A percentile compares a stretch with the other conserved stretches of the same genome.
phyloP scores from a whole-genome alignment of 2,888 invertebrate genomes.

The Capitulum mitella region DNA sequence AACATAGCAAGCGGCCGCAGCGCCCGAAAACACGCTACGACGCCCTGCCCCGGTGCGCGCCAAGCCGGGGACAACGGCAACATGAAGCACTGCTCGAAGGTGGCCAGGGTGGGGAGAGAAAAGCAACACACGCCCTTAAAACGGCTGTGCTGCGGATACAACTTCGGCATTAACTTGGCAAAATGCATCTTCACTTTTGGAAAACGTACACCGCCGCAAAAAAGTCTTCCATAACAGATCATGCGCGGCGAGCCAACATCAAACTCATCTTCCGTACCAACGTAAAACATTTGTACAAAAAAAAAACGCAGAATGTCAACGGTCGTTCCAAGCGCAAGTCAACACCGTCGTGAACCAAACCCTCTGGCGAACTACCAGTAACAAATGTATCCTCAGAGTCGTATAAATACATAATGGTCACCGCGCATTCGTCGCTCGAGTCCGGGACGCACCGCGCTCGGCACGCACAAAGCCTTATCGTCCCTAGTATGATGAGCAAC shows the following conservation, averaged over 20 bases:
- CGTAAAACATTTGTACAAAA: slow-evolving; percentile 15
- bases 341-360: not conserved
- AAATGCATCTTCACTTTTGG: no score
- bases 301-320: not conserved
- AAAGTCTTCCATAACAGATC: no score
- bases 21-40: not conserved
- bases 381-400: not conserved
- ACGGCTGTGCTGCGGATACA: no score
- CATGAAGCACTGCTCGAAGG: no score
- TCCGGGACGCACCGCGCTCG: not conserved
- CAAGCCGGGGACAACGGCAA: not conserved
- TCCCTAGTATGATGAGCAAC: slow-evolving; percentile 15
- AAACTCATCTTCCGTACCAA: not conserved
- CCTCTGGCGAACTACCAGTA: not conserved
- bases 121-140: no score
- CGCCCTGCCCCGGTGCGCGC: not conserved
- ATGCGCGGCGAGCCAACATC: no score
- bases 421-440: not conserved
- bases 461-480: not conserved
- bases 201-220: no score
- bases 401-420: not conserved
- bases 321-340: not conserved
- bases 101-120: no score
- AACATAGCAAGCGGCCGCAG: not conserved
- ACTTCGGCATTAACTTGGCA: no score